Evolutionary conservation across 1,140 invertebrate genomes (phyloP), one percentile per base, ranked within the genome.

Genomic region (Sesamia nonagrioides): DNA sequence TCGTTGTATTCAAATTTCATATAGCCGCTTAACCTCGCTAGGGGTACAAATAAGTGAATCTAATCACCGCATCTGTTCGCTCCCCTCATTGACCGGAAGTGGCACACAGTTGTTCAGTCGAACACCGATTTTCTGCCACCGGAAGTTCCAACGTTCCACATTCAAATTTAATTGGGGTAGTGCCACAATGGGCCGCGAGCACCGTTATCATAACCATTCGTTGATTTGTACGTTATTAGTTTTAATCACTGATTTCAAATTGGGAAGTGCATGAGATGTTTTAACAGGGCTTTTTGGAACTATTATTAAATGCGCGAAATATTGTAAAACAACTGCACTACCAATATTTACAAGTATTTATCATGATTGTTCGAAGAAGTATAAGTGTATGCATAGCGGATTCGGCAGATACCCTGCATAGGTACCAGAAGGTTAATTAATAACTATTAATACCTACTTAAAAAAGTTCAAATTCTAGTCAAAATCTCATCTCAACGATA

Each of bases 81-180:
- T 89, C 89, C 90, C 91, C 91, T 86, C 79, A 73, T 86, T 91
- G 91, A 93, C 92, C 92, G 92, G 92, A 94, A 93, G 89, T 86
- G 85, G 84, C 86, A 84, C 88, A 89, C 92, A 92, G 91, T 93
- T 93, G 92, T 94, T 92, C 88, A 91, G 87, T 80, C 85, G 89
- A 90, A 86, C 89, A 85, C 86, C 90, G 91, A 94, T 94, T 94
- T 94, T 94, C 92, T 92, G 90, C 91, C 87, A 93, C 92, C 92
- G 92, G 92, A 94, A 92, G 91, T 92, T 84, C 80, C 85, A 92
- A 92, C 88, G 91, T 92, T 91, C 92, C 89, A 92, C 90, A 94
- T 94, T 92, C 91, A 92, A 94, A 94, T 92, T 94, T 92, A 84
- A 92, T 92, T 92, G 91, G 91, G 91, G 92, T 90, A 87, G 86